phyloP scores from a whole-genome alignment of 2,888 invertebrate genomes.

The Orthosia gracilis region DNA sequence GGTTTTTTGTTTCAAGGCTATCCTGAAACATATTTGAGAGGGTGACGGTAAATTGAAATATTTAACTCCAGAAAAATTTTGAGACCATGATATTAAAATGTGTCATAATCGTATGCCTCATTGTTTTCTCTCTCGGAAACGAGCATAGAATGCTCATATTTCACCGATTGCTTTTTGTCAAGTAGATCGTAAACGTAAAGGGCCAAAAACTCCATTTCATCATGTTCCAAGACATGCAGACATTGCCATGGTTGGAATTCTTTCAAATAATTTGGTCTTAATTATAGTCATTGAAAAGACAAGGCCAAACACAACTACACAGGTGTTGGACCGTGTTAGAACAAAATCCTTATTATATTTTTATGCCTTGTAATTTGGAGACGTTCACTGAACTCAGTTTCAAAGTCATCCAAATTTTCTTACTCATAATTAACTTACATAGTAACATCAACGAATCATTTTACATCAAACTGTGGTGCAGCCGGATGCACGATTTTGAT shows the following conservation, averaged over 20 bases:
- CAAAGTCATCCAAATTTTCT: constrained; percentile 1
- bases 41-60: background rate
- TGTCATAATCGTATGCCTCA: background rate
- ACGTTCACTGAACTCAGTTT: constrained; percentile 15
- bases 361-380: background rate
- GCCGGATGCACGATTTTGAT: constrained; percentile 37
- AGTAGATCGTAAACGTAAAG: background rate
- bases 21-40: background rate
- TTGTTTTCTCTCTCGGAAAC: background rate
- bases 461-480: constrained; percentile 9
- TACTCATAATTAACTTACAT: background rate
- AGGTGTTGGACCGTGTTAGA: background rate
- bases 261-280: background rate
- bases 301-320: background rate
- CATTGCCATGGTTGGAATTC: background rate
- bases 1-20: constrained; percentile 13
- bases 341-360: background rate
- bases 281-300: background rate
- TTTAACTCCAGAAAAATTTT: background rate
- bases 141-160: background rate
- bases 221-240: background rate
- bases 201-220: background rate
- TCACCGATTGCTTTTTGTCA: background rate
- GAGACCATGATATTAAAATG: background rate
- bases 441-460: constrained; percentile 21